Evolutionary conservation across 2,888 invertebrate genomes (phyloP), one percentile per base, ranked within the genome.

Genomic region (Lordiphosa andalusiaca): DNA sequence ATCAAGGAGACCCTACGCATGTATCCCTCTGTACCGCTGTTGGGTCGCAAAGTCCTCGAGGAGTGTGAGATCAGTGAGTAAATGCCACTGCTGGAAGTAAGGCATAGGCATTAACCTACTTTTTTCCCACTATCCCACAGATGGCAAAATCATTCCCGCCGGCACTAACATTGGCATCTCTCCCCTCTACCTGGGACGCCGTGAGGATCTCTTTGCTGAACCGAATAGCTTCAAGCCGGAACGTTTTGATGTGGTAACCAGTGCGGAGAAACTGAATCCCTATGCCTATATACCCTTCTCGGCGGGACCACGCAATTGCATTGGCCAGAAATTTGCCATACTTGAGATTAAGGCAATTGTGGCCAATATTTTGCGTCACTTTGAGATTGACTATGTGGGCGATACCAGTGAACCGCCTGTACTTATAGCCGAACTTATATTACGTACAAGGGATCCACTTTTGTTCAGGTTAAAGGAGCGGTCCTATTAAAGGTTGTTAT

Each of bases 271-370:
- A 58, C 72, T 78, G 23, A 89, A 88, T 70, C 88, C 89, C 0
- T 90, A 87, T 53, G 86, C 87, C 2, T 89, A 86, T 58, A 88
- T 90, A 54, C 90, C 90, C 4, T 90, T 90, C 46, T 88, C 88
- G 12, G 90, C 89, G 0, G 90, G 90, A 0, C 80, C 89, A 6
- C 86, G 90, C 4, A 89, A 90, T 67, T 89, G 90, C 58, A 89
- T 90, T 69, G 89, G 89, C 0, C 90, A 90, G 58, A 89, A 88
- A 57, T 90, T 90, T 52, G 90, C 90, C 25, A 82, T 89, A 69
- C 56, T 89, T 23, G 90, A 90, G 72, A 87, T 88, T 4, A 90
- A 90, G 65, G 85, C 86, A 5, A 71, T 89, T 19, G 76, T 86
- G 3, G 72, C 87, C 0, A 89, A 89, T 74, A 83, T 89, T 1